phyloP scores from a whole-genome alignment of 2,113 vertebrate species.

The Muntiacus muntjak region DNA sequence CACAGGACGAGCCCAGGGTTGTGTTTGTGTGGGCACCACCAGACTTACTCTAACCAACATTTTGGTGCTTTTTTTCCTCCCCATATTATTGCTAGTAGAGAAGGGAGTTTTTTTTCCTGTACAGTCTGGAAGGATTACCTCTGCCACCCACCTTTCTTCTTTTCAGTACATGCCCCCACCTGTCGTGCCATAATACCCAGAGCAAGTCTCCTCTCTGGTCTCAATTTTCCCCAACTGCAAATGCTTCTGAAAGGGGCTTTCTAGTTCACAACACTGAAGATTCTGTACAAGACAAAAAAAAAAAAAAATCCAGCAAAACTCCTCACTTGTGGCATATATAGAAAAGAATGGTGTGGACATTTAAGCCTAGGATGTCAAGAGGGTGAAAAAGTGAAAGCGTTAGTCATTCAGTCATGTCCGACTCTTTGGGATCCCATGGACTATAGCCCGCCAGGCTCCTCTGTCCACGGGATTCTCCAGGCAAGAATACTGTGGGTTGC shows the following conservation, averaged over 20 bases:
- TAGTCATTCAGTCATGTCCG: not conserved
- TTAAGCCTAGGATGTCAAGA: not conserved
- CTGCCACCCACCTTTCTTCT: not conserved
- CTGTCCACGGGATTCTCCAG: no score
- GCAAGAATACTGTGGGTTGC: no score
- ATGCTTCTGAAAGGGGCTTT: not conserved
- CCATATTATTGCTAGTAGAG: not conserved
- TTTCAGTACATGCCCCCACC: not conserved
- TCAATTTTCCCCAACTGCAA: not conserved
- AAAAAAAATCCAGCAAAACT: not conserved
- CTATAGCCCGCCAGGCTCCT: not conserved
- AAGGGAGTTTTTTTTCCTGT: not conserved
- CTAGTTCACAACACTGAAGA: not conserved
- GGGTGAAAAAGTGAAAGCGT: not conserved
- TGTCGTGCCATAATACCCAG: not conserved
- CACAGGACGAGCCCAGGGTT: not conserved
- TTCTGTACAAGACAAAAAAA: not conserved
- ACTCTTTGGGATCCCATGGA: not conserved
- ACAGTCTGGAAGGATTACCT: not conserved
- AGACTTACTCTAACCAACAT: not conserved
- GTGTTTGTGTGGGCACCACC: not conserved
- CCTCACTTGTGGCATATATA: not conserved
- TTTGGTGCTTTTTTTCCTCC: not conserved
- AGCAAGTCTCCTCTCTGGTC: not conserved
- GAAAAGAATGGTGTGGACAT: not conserved